These are phyloP conservation scores for Marcusenius ussheri DNA, from an alignment of 2,113 vertebrate species.

Conservation along the genomic window DNA sequence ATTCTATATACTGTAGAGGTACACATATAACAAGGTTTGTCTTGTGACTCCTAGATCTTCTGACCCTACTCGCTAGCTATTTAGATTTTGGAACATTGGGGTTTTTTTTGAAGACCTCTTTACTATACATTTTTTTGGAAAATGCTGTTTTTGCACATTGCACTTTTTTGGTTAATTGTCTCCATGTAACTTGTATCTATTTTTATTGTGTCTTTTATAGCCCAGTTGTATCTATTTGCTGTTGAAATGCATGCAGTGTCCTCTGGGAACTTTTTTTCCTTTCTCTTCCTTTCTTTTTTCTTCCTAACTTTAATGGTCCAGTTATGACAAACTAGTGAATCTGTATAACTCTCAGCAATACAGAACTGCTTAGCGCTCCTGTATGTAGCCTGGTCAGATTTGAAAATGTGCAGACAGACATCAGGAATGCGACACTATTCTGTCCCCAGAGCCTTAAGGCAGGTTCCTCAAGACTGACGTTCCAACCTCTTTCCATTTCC, in stretches of 20 bases:
- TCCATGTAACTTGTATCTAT: background rate
- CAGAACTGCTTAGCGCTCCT: background rate
- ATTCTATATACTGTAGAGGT: background rate
- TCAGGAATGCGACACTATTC: background rate
- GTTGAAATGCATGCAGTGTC: background rate
- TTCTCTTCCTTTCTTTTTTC: background rate
- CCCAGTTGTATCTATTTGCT: background rate
- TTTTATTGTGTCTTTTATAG: background rate
- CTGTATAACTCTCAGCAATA: background rate
- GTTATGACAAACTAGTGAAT: background rate
- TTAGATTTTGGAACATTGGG: background rate
- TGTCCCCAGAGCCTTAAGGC: background rate
- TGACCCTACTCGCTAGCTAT: background rate
- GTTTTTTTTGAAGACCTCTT: background rate
- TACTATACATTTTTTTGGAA: background rate
- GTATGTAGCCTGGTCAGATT: background rate
- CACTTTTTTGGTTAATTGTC: background rate
- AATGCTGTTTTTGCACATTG: background rate
- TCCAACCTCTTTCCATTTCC: background rate
- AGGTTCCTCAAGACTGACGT: background rate
- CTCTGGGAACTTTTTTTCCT: background rate
- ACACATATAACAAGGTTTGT: background rate
- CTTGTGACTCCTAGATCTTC: background rate
- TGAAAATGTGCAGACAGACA: background rate
- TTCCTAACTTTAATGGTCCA: background rate